phyloP scores from a whole-genome alignment of 2,113 vertebrate genomes.

The Coturnix japonica region DNA sequence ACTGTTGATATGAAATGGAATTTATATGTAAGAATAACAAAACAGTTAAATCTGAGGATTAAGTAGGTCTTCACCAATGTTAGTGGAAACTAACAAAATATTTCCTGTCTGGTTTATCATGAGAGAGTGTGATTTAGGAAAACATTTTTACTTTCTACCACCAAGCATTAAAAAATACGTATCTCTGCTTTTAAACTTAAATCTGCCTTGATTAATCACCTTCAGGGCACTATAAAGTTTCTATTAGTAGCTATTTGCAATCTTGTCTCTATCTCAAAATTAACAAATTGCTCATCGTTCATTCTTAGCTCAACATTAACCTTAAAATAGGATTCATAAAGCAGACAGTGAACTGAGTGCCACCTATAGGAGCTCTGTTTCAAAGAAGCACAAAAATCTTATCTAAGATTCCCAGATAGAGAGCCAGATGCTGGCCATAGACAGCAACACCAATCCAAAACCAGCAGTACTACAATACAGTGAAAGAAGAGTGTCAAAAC shows the following conservation, averaged over 20 bases:
- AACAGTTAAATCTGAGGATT: conserved; percentile 23
- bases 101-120: not conserved
- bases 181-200: not conserved
- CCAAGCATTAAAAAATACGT: not conserved
- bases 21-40: conserved; percentile 61
- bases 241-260: conserved; percentile 1
- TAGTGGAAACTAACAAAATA: conserved; percentile 21
- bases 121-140: not conserved
- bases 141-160: not conserved
- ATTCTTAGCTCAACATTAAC: not conserved
- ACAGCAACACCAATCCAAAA: not conserved
- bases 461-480: not conserved
- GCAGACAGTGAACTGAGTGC: not conserved
- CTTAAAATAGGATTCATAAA: not conserved
- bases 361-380: not conserved
- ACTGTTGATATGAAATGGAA: conserved; percentile 54
- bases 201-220: not conserved
- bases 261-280: conserved; percentile 1
- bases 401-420: not conserved
- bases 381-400: not conserved
- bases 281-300: not conserved
- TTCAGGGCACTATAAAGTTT: not conserved
- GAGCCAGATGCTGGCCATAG: not conserved
- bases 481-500: not conserved
- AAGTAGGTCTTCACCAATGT: conserved; percentile 19